These are phyloP conservation scores for Dicerorhinus sumatrensis DNA, from an alignment of 2,113 vertebrate genomes.

Conservation along the genomic window DNA sequence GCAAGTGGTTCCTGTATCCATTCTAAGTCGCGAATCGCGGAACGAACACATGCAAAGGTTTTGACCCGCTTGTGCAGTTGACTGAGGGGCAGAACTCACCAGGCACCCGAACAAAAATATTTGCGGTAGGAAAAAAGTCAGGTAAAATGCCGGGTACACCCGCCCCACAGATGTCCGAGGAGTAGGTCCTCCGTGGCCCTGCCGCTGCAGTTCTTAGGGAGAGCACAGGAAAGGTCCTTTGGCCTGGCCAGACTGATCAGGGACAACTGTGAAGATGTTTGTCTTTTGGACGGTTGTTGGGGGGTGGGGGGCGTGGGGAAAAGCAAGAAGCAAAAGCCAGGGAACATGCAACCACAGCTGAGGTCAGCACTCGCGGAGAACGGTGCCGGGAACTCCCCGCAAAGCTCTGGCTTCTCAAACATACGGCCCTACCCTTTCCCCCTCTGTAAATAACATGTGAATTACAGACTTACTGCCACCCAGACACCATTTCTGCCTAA, in stretches of 20 bases:
- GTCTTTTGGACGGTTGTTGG: background rate
- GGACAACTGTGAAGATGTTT: background rate
- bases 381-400: fast-evolving
- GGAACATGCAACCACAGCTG: background rate
- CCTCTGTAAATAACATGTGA: background rate
- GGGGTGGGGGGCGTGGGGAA: fast-evolving
- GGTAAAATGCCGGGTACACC: background rate
- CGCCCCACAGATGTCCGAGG: background rate
- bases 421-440: background rate
- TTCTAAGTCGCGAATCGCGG: fast-evolving
- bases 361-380: background rate
- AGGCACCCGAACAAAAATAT: background rate
- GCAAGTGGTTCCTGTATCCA: background rate
- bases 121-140: background rate
- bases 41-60: background rate
- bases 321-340: background rate
- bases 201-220: background rate
- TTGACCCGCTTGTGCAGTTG: background rate
- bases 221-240: background rate
- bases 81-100: background rate
- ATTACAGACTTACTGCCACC: background rate
- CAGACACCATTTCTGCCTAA: background rate
- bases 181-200: background rate
- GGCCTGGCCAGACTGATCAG: background rate
- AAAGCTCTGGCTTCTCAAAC: background rate